These are phyloP conservation scores for Macropus fuliginosus DNA, from an alignment of 2,797 vertebrate species.

Conservation along the genomic window DNA sequence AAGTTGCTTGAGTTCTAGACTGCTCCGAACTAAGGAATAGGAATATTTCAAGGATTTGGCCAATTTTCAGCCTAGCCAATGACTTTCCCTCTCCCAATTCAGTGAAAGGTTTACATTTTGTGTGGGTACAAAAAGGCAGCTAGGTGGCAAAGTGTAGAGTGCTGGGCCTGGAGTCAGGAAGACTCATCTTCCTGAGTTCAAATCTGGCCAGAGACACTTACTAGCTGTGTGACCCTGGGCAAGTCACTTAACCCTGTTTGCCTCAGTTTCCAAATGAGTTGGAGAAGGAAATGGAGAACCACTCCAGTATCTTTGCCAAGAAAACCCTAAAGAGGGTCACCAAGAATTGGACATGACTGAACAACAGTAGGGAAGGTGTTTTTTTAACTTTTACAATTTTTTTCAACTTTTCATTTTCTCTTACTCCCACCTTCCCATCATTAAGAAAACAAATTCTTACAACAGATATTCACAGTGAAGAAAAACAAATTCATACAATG, in stretches of 20 bases:
- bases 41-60: background rate
- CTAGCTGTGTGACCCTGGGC: background rate
- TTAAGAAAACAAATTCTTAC: background rate
- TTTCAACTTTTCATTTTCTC: background rate
- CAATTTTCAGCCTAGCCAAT: background rate
- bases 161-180: background rate
- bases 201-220: background rate
- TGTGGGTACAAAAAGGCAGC: too few species aligned
- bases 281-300: background rate
- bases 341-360: background rate
- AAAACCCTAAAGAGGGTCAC: background rate
- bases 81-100: background rate
- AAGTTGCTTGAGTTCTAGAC: background rate
- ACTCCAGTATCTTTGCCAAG: background rate
- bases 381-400: background rate
- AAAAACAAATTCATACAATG: background rate
- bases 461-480: background rate
- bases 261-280: background rate
- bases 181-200: background rate
- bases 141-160: background rate
- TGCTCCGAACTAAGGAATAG: background rate
- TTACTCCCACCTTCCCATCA: background rate
- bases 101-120: background rate
- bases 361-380: background rate
- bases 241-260: background rate